A percentile compares a stretch with the other conserved stretches of the same genome.
Evolutionary conservation across 2,113 vertebrate species (phyloP).

Genomic region (Clarias gariepinus): DNA sequence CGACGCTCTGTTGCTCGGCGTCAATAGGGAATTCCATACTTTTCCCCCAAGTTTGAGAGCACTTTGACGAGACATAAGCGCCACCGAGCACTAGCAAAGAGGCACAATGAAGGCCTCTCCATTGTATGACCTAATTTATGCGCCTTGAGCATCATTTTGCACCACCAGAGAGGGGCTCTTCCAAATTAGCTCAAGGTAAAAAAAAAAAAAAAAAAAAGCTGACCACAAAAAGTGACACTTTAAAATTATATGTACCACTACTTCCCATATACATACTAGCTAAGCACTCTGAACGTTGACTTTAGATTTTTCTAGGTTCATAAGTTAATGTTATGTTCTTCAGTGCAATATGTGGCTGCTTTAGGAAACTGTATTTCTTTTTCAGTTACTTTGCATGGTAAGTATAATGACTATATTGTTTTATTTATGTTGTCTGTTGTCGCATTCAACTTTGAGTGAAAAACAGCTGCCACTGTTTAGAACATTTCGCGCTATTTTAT

Average conservation of each 20-base stretch:
- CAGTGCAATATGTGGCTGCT: not conserved
- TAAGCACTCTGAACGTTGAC: conserved; percentile 18
- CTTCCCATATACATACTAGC: not conserved
- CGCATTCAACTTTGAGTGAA: not conserved
- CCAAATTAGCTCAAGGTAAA: conserved; percentile 76
- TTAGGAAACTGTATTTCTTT: not conserved
- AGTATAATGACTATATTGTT: not conserved
- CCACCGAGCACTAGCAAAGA: conserved; percentile 76
- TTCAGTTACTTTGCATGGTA: too few relatives aligned
- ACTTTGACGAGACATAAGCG: conserved; percentile 76
- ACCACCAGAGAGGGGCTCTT: conserved; percentile 71
- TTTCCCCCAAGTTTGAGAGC: conserved; percentile 79
- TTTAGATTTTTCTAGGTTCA: not conserved
- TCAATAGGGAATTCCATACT: conserved; percentile 78
- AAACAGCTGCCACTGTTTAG: not conserved
- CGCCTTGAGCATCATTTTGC: conserved; percentile 80
- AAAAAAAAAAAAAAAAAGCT: conserved; percentile 25
- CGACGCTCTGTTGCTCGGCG: conserved; percentile 66
- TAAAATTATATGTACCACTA: conserved; percentile 56
- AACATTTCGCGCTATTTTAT: not conserved
- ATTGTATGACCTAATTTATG: conserved; percentile 80
- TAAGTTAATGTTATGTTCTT: conserved; percentile 2
- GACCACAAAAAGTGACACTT: conserved; percentile 58
- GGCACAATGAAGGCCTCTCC: conserved; percentile 74
- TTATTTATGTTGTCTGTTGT: not conserved